Conservation (phyloP, 2,797 vertebrate genomes). For the Gobio occitaniae region DNA sequence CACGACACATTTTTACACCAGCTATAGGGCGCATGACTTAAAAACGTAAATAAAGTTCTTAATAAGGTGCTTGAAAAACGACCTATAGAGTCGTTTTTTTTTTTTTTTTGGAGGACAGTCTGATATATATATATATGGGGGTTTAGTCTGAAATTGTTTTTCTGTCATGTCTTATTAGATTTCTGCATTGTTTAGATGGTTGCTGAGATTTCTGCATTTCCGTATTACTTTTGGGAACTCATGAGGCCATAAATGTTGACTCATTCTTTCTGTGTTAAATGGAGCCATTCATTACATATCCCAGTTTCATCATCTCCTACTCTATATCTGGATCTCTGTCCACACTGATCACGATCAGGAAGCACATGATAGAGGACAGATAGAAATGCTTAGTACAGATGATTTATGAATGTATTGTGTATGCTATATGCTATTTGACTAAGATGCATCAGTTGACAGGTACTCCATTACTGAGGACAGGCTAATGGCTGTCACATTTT, state of each 20-base stretch:
- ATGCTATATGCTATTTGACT: conserved; percentile 11
- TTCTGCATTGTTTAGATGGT: neutral
- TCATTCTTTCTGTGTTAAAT: conserved; percentile 14
- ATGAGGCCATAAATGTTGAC: conserved; percentile 1
- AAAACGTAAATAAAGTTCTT: no score
- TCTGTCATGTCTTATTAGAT: neutral
- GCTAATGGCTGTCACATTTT: conserved; percentile 11
- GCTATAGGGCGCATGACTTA: no score
- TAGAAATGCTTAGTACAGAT: neutral
- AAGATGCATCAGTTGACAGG: neutral
- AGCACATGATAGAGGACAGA: neutral
- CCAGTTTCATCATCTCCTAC: neutral
- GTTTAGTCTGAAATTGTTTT: no score
- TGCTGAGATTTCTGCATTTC: neutral
- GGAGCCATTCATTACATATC: conserved; percentile 31
- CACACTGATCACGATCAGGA: conserved; percentile 4
- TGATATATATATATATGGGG: no score
- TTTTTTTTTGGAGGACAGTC: no score
- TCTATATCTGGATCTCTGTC: conserved; percentile 1
- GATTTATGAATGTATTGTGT: conserved; percentile 27
- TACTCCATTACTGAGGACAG: conserved; percentile 10
- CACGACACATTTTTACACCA: no score
- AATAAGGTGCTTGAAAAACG: no score
- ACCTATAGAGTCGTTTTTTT: no score
- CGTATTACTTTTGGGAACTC: neutral